A percentile compares a stretch with the other conserved stretches of the same genome.
Conservation (phyloP, 23 tunicate species). For the Trididemnum nubilum region DNA sequence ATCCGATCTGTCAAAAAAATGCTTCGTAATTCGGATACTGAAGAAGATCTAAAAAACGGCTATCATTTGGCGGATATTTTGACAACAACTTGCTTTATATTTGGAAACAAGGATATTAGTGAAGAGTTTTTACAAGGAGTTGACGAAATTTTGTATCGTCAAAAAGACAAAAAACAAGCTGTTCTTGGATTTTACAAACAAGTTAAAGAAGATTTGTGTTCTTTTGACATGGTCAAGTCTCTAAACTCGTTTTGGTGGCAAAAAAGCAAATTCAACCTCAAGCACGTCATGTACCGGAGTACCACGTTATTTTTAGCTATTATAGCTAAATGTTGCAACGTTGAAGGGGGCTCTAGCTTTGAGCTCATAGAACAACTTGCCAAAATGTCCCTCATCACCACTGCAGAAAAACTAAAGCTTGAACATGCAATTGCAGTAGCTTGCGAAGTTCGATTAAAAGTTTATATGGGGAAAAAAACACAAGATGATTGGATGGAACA, state of each 20-base stretch:
- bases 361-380: conserved; percentile 17
- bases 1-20: conserved; percentile 43
- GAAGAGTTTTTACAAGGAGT: background rate
- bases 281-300: conserved; percentile 23
- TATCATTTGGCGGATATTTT: conserved; percentile 20
- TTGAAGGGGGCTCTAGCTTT: background rate
- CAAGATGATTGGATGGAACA: conserved; percentile 23
- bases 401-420: background rate
- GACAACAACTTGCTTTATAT: conserved; percentile 1
- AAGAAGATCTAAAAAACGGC: conserved; percentile 25
- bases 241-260: background rate
- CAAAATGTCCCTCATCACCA: background rate
- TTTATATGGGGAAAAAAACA: conserved; percentile 6
- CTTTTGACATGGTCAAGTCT: conserved; percentile 1
- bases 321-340: background rate
- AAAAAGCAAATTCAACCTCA: conserved; percentile 11
- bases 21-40: conserved; percentile 7
- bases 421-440: conserved; percentile 41
- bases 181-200: background rate
- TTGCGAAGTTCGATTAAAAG: conserved; percentile 27
- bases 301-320: conserved; percentile 25
- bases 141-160: background rate
- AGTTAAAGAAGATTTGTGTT: background rate
- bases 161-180: background rate
- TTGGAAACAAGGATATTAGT: background rate